Conservation (phyloP, 1,140 invertebrate genomes). For the Leptoteleia sp. region DNA sequence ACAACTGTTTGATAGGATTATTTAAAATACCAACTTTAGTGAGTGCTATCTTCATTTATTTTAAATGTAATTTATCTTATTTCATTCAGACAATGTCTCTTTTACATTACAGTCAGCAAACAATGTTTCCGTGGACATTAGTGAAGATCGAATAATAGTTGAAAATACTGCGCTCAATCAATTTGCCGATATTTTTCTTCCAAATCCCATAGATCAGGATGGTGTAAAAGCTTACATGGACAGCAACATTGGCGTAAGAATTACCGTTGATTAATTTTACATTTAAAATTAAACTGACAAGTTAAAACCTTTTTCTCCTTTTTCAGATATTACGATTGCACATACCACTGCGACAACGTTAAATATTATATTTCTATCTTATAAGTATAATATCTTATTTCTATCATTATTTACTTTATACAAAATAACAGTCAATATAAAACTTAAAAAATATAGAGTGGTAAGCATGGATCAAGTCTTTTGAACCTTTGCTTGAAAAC, state of each 20-base stretch:
- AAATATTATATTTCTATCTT: neutral
- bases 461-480: too few species aligned
- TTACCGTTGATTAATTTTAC: neutral
- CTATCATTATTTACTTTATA: conserved; percentile 15
- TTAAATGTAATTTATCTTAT: too few species aligned
- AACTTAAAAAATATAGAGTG: too few species aligned
- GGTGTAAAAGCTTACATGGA: conserved; percentile 84
- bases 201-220: conserved; percentile 83
- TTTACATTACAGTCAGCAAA: conserved; percentile 82
- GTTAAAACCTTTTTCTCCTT: conserved; percentile 46
- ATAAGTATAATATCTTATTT: neutral
- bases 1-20: conserved; percentile 81
- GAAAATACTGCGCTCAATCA: conserved; percentile 83
- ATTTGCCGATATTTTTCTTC: conserved; percentile 86
- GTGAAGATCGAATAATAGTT: conserved; percentile 87
- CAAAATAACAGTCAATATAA: conserved; percentile 31
- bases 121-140: conserved; percentile 85
- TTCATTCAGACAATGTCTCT: conserved; percentile 30
- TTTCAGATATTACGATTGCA: conserved; percentile 75
- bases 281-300: conserved; percentile 1
- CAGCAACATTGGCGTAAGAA: conserved; percentile 82
- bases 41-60: conserved; percentile 30
- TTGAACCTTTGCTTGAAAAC: too few species aligned
- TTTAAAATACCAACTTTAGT: conserved; percentile 83
- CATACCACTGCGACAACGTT: conserved; percentile 56